Evolutionary conservation across 2,888 invertebrate genomes (phyloP).

Genomic region (Spialia ferax): DNA sequence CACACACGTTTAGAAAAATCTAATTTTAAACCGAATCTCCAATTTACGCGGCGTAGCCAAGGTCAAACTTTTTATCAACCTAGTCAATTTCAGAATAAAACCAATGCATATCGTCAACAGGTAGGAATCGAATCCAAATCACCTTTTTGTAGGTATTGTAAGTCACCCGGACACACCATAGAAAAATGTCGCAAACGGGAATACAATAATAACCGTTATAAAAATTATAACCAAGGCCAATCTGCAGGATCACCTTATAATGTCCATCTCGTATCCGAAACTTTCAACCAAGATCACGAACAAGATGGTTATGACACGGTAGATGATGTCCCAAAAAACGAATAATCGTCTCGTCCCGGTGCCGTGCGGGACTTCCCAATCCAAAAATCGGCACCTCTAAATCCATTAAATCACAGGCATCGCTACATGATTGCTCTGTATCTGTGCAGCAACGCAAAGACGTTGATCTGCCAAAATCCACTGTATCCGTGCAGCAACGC

Average conservation of each 20-base stretch:
- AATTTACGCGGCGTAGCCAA: too few species aligned
- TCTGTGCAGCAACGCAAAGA: background rate
- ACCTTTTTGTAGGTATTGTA: slow-evolving; percentile 34
- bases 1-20: too few species aligned
- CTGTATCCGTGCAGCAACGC: slow-evolving; percentile 16
- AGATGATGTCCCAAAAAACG: slow-evolving; percentile 15
- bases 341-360: slow-evolving; percentile 23
- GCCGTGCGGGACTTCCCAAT: slow-evolving; percentile 8
- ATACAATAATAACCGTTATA: slow-evolving; percentile 39
- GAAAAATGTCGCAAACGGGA: slow-evolving; percentile 41
- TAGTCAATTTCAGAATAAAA: too few species aligned
- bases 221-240: slow-evolving; percentile 22
- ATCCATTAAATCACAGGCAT: slow-evolving; percentile 3
- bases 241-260: background rate
- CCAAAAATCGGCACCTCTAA: slow-evolving; percentile 20
- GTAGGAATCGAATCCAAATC: too few species aligned
- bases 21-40: too few species aligned
- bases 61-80: too few species aligned
- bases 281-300: background rate
- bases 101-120: too few species aligned
- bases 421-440: background rate
- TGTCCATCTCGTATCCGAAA: slow-evolving; percentile 6
- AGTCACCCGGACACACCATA: slow-evolving; percentile 38
- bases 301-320: slow-evolving; percentile 8
- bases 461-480: slow-evolving; percentile 10